Base-by-base conservation (phyloP, 2,113 vertebrate genomes). In the Psephotus haematonotus region DNA sequence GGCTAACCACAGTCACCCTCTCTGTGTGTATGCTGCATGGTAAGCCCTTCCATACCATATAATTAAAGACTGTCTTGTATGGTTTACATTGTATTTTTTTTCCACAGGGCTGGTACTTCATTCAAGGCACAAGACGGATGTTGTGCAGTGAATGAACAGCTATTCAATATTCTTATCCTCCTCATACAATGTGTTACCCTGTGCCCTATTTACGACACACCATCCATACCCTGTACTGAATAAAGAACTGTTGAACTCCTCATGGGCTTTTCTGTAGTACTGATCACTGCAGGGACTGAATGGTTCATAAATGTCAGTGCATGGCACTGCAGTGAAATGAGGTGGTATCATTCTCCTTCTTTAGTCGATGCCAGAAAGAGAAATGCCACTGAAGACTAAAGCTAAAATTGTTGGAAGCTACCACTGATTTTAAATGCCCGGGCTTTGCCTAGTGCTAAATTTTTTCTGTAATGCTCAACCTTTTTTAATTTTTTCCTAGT, bases 1-100 rank as follows among this genome's bases (percentile, higher is more conserved):
- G 83, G 31, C 39, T 82, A 57, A 79, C 93, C 65, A 69, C 91
- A 89, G 84, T 64, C 62, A 39, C 80, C 35, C 95, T 60, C 62
- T 80, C 53, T 83, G 69, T 70, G 70, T 43, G 86, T 60, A 9
- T 33, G 64, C 94, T 81, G 72, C 64, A 28, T 80, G 91, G 69
- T 31, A 19, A 91, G 83, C 77, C 70, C 55, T 78, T 92, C 83
- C 18, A 27, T 47, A 44, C 89, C 69, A 7, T 55, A 4, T 47
- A 79, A 91, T 95, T 95, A 92, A 52, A 84, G 94, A 43, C 81
- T 86, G 69, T 71, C 89, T 91, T 96, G 74, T 96, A 81, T 93
- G 93, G 65, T 95, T 95, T 75, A 95, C 86, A 93, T 95, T 95
- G 96, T 97, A 12, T 86, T 95, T 94, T 96, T 78, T 86, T 95